phyloP scores from a whole-genome alignment of 2,113 vertebrate species.

The Puntigrus tetrazona region DNA sequence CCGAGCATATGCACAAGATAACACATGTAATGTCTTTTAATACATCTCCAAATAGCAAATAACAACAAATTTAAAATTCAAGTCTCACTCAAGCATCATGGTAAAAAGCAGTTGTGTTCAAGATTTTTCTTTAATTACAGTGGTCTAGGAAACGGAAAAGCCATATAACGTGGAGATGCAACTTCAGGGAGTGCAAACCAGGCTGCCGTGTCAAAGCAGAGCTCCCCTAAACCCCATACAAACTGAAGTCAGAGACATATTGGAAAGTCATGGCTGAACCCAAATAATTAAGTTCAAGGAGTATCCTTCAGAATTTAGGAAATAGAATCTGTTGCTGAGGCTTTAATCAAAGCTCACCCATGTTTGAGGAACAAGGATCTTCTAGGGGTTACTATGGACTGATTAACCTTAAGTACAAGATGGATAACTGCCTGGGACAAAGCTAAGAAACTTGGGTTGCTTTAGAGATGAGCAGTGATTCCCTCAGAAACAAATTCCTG shows the following conservation, averaged over 20 bases:
- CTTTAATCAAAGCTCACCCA: too few relatives aligned
- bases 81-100: neutral
- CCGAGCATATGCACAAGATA: too few relatives aligned
- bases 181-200: neutral
- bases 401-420: constrained; percentile 1
- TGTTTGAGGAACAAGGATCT: neutral
- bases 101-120: neutral
- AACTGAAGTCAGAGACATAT: constrained; percentile 12
- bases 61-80: too few relatives aligned
- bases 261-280: neutral
- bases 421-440: constrained; percentile 23
- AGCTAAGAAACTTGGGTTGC: neutral
- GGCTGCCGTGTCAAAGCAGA: neutral
- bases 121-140: neutral
- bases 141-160: neutral
- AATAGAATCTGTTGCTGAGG: too few relatives aligned
- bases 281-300: neutral
- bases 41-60: neutral
- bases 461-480: too few relatives aligned
- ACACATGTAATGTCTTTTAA: too few relatives aligned
- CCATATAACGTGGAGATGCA: neutral
- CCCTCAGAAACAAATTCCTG: too few relatives aligned
- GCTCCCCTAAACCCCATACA: neutral
- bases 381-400: neutral
- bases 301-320: too few relatives aligned